phyloP scores from a whole-genome alignment of 1,140 invertebrate species.

The Polyergus mexicanus region DNA sequence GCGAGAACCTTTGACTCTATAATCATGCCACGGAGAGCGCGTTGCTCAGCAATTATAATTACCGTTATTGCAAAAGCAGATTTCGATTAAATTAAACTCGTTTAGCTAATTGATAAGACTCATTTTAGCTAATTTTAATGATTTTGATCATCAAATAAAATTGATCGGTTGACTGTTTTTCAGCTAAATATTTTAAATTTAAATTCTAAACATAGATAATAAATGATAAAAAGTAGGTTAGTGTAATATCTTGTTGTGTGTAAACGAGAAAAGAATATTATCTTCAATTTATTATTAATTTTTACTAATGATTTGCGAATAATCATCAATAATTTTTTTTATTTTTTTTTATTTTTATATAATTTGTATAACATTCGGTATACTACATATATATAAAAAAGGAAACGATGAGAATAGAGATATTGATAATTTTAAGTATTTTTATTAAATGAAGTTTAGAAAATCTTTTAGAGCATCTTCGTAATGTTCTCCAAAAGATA shows the following conservation, averaged over 20 bases:
- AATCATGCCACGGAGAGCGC: background rate
- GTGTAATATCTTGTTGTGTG: background rate
- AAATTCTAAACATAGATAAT: background rate
- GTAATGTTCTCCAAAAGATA: background rate
- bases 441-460: background rate
- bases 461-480: background rate
- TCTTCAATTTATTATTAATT: constrained; percentile 5
- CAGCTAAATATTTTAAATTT: constrained; percentile 9
- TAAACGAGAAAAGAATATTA: background rate
- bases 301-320: background rate
- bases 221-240: background rate
- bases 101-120: constrained; percentile 10
- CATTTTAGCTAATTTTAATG: background rate
- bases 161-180: background rate
- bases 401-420: background rate
- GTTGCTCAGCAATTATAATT: constrained; percentile 26
- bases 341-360: background rate
- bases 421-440: background rate
- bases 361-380: background rate
- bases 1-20: constrained; percentile 31
- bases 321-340: background rate
- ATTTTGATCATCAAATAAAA: too few species aligned
- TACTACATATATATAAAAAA: background rate
- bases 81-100: background rate
- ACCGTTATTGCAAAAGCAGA: background rate